phyloP scores from a whole-genome alignment of 2,888 invertebrate genomes.

The Phymatocera aterrima region DNA sequence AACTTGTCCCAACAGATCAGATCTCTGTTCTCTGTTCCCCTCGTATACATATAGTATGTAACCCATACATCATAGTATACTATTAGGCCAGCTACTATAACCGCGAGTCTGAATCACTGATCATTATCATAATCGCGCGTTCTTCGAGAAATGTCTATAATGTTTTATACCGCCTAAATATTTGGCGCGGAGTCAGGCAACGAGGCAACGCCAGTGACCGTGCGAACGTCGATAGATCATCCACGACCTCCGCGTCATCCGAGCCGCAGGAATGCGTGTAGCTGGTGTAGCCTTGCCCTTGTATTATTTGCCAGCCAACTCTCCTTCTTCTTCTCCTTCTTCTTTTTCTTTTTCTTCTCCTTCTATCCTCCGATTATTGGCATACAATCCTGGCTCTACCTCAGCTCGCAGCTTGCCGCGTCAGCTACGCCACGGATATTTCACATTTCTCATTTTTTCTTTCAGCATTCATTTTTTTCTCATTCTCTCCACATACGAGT shows the following conservation, averaged over 20 bases:
- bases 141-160: too few relatives aligned
- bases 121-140: too few relatives aligned
- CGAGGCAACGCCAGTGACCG: not conserved
- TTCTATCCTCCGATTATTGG: slow-evolving; percentile 35
- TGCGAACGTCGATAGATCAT: slow-evolving; percentile 44
- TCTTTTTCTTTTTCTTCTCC: slow-evolving; percentile 32
- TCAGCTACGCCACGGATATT: slow-evolving; percentile 12
- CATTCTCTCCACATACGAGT: not conserved
- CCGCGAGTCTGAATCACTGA: too few relatives aligned
- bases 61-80: too few relatives aligned
- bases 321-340: not conserved
- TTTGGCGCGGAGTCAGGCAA: slow-evolving; percentile 13
- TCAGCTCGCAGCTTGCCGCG: not conserved
- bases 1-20: too few relatives aligned
- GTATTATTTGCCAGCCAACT: not conserved
- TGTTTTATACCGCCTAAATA: too few relatives aligned
- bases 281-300: slow-evolving; percentile 21
- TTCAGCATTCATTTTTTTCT: not conserved
- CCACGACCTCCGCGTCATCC: slow-evolving; percentile 42
- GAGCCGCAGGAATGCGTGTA: slow-evolving; percentile 37
- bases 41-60: too few relatives aligned
- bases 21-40: too few relatives aligned
- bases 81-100: too few relatives aligned
- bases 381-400: slow-evolving; percentile 31
- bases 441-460: slow-evolving; percentile 48